These are phyloP conservation scores for Oligia strigilis DNA, from an alignment of 2,888 invertebrate genomes.

Conservation along the genomic window DNA sequence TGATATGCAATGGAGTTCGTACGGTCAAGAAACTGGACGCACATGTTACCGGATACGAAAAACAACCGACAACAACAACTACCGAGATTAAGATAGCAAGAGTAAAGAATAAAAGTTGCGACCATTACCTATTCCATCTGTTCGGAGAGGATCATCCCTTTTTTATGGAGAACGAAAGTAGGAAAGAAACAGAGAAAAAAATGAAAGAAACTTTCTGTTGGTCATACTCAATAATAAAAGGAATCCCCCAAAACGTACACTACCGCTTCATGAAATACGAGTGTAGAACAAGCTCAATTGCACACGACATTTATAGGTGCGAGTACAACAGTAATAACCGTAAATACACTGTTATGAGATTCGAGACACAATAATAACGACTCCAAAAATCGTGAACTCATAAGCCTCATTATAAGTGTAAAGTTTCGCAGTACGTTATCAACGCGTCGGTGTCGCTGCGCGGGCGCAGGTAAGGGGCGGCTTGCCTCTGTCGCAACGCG, in stretches of 20 bases:
- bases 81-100: neutral
- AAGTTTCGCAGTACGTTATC: slow-evolving; percentile 64
- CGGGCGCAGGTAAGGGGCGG: slow-evolving; percentile 58
- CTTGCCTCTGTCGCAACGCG: slow-evolving; percentile 70
- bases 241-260: neutral
- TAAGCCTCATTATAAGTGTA: slow-evolving; percentile 65
- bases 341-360: slow-evolving; percentile 56
- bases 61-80: neutral
- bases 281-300: neutral
- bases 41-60: too few relatives aligned
- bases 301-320: slow-evolving; percentile 22
- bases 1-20: slow-evolving; percentile 2
- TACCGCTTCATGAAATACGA: neutral
- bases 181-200: neutral
- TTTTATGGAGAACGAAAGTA: neutral
- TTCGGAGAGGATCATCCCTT: neutral
- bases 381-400: slow-evolving; percentile 64
- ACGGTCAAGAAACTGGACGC: neutral
- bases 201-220: neutral
- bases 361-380: slow-evolving; percentile 52
- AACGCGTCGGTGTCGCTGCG: slow-evolving; percentile 48
- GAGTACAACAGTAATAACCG: slow-evolving; percentile 34
- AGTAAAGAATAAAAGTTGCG: neutral
- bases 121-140: neutral
- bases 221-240: neutral